Evolutionary conservation across 2,888 invertebrate genomes (phyloP).

Genomic region (Diarsia dahlii): DNA sequence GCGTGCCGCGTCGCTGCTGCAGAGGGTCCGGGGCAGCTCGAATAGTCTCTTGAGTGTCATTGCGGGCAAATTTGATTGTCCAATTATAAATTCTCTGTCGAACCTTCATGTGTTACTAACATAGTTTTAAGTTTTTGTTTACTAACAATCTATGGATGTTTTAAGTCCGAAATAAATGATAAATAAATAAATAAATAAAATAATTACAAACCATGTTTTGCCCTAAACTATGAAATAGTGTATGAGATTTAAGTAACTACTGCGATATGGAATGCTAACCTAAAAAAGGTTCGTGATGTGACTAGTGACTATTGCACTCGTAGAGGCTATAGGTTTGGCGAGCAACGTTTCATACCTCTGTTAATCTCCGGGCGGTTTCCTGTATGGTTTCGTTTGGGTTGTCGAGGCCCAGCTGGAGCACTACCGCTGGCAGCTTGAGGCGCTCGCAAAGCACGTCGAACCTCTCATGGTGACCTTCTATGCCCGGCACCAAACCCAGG

Average conservation of each 20-base stretch:
- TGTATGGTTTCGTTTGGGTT: constrained; percentile 69
- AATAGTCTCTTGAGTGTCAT: too few species aligned
- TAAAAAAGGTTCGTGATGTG: not conserved
- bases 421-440: constrained; percentile 73
- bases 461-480: constrained; percentile 74
- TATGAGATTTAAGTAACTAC: not conserved
- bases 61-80: too few species aligned
- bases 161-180: too few species aligned
- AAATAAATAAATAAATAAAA: too few species aligned
- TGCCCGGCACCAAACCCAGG: constrained; percentile 74
- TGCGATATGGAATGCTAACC: not conserved
- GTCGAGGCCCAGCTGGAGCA: constrained; percentile 75
- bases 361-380: constrained; percentile 72
- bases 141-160: too few species aligned
- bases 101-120: too few species aligned
- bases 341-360: constrained; percentile 63
- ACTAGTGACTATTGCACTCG: not conserved
- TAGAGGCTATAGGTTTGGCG: not conserved
- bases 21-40: too few species aligned
- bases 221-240: not conserved
- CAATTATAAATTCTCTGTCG: too few species aligned
- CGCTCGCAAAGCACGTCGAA: constrained; percentile 72
- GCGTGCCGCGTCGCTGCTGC: too few species aligned
- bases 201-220: too few species aligned
- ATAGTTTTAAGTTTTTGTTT: too few species aligned